phyloP scores from a whole-genome alignment of 2,888 invertebrate genomes.

The Electrophaes corylata region DNA sequence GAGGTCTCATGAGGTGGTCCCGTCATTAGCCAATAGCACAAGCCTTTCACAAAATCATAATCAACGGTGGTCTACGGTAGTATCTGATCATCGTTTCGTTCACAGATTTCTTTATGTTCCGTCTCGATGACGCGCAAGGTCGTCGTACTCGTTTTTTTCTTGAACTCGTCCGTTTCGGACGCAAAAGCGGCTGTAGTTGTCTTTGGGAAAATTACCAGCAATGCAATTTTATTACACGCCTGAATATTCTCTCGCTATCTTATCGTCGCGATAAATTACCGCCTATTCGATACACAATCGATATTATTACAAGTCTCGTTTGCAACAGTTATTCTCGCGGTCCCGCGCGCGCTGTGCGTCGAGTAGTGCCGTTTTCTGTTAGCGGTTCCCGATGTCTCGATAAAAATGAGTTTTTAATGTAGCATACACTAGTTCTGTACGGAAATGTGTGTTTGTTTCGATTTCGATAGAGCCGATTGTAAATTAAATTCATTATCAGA shows the following conservation, averaged over 20 bases:
- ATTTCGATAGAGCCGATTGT: slow-evolving; percentile 18
- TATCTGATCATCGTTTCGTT: slow-evolving; percentile 46
- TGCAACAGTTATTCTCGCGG: slow-evolving; percentile 73
- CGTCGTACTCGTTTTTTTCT: slow-evolving; percentile 47
- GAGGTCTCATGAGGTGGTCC: slow-evolving; percentile 51
- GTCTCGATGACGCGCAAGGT: slow-evolving; percentile 50
- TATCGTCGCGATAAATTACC: slow-evolving; percentile 78
- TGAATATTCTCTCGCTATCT: slow-evolving; percentile 57
- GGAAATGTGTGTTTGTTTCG: slow-evolving; percentile 24
- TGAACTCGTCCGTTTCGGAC: slow-evolving; percentile 28
- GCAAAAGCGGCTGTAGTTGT: slow-evolving; percentile 18
- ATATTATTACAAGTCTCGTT: slow-evolving; percentile 65
- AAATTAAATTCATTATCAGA: slow-evolving; percentile 34
- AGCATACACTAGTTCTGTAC: slow-evolving; percentile 15
- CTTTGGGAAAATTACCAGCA: slow-evolving; percentile 50
- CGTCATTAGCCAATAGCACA: slow-evolving; percentile 43
- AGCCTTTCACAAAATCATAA: slow-evolving; percentile 53
- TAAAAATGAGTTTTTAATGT: slow-evolving; percentile 36
- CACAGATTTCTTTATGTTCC: slow-evolving; percentile 40
- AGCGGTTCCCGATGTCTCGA: slow-evolving; percentile 19
- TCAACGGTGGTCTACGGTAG: slow-evolving; percentile 60
- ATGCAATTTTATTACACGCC: slow-evolving; percentile 47
- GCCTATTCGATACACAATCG: slow-evolving; percentile 74
- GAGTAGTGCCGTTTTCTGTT: slow-evolving; percentile 38
- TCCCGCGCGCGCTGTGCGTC: slow-evolving; percentile 57